Evolutionary conservation across 2,888 invertebrate species (phyloP).

Genomic region (Flexamia atlantica): DNA sequence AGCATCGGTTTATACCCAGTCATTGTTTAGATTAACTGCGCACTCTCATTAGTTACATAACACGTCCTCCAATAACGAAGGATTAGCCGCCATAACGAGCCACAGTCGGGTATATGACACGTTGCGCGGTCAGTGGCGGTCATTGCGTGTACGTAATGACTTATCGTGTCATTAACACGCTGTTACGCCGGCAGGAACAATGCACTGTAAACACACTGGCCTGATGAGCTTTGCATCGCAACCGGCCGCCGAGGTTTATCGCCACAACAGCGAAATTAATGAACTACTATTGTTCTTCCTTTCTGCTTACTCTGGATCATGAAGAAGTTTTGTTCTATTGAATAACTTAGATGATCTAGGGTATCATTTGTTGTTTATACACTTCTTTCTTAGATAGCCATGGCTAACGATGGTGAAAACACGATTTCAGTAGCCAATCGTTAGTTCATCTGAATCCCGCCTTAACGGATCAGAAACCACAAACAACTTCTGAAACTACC

Average conservation of each 20-base stretch:
- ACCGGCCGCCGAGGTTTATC: background rate
- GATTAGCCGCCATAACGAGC: background rate
- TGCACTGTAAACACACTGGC: background rate
- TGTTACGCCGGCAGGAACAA: slow-evolving; percentile 8
- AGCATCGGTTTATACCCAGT: too few species aligned
- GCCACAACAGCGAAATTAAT: background rate
- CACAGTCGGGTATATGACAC: background rate
- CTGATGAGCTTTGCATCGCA: too few species aligned
- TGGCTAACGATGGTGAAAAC: too few species aligned
- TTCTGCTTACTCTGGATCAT: background rate
- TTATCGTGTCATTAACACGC: background rate
- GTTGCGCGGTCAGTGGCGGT: background rate
- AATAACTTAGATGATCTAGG: too few species aligned
- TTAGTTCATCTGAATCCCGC: too few species aligned
- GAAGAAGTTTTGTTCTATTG: too few species aligned
- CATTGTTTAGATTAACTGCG: too few species aligned
- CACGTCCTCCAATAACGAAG: background rate
- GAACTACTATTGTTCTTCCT: background rate
- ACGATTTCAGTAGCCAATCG: too few species aligned
- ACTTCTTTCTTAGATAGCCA: too few species aligned
- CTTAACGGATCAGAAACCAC: too few species aligned
- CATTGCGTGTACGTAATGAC: background rate
- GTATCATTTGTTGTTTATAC: too few species aligned
- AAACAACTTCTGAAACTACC: too few species aligned
- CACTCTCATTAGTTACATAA: background rate